A percentile compares a stretch with the other conserved stretches of the same genome.
Conservation (phyloP, 2,888 invertebrate species). For the Theodoxus fluviatilis region DNA sequence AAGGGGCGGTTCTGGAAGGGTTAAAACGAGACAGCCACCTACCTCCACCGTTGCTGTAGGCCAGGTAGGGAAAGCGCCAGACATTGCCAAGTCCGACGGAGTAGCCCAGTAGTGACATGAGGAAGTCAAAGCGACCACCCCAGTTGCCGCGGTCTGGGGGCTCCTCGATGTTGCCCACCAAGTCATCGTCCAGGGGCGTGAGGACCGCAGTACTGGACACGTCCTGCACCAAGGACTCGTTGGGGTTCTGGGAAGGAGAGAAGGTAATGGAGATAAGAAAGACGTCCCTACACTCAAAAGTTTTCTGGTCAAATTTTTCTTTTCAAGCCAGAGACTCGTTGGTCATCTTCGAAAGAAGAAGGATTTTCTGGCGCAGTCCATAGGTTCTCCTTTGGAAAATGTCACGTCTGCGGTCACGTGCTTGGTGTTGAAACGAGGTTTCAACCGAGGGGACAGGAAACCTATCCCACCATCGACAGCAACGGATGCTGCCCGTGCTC, state of each 20-base stretch:
- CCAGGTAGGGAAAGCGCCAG: constrained; percentile 73
- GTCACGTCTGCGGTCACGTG: background rate
- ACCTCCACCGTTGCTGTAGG: constrained; percentile 63
- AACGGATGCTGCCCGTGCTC: no score
- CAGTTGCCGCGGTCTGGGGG: constrained; percentile 55
- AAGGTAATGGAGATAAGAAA: background rate
- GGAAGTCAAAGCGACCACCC: constrained; percentile 57
- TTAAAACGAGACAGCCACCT: no score
- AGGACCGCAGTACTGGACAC: constrained; percentile 57
- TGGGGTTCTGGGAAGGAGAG: constrained; percentile 29
- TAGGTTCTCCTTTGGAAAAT: background rate
- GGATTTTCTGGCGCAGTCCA: no score
- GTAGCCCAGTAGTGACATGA: constrained; percentile 59
- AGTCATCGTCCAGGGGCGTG: constrained; percentile 52
- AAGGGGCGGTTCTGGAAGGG: no score
- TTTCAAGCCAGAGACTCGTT: no score
- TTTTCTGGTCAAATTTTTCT: background rate
- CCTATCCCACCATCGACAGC: no score
- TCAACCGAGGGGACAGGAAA: no score
- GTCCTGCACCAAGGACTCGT: constrained; percentile 49
- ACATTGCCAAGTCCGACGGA: constrained; percentile 59
- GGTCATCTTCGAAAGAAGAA: background rate
- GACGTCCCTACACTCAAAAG: background rate
- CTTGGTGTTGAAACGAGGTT: no score
- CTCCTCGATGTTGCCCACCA: constrained; percentile 45